These are phyloP conservation scores for Globodera ellingtonae DNA, from an alignment of 1,140 invertebrate genomes.

Conservation along the genomic window DNA sequence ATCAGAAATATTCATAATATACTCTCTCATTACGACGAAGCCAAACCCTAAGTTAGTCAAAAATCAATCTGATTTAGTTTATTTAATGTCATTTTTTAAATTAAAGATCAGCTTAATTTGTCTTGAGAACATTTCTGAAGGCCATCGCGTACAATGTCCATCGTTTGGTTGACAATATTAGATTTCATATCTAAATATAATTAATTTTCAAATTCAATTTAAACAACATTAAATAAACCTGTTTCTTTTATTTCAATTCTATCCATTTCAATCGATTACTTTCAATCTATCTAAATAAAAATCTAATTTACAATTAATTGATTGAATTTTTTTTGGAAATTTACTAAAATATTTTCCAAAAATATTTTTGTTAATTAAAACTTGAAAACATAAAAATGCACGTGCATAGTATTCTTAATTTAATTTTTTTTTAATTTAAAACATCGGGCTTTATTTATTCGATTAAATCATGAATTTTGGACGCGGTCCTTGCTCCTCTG, in stretches of 20 bases:
- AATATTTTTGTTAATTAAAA: too few species aligned
- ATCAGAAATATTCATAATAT: background rate
- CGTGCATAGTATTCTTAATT: too few species aligned
- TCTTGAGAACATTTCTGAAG: conserved; percentile 26
- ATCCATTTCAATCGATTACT: background rate
- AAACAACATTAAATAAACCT: background rate
- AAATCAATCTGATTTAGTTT: background rate
- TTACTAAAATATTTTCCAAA: too few species aligned
- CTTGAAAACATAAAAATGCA: too few species aligned
- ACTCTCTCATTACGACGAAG: too few species aligned
- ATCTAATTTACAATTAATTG: background rate
- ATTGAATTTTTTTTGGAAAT: background rate
- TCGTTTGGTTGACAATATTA: conserved; percentile 16
- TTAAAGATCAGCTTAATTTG: conserved; percentile 1
- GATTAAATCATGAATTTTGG: too few species aligned
- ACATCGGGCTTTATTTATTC: too few species aligned
- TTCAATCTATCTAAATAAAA: background rate
- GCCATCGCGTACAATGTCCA: conserved; percentile 37
- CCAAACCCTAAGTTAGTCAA: background rate
- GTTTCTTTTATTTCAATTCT: conserved; percentile 11
- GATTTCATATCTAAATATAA: conserved; percentile 22
- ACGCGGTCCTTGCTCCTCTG: too few species aligned
- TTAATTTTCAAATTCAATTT: background rate
- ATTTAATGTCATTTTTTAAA: background rate
- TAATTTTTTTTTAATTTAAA: too few species aligned